Evolutionary conservation across 2,888 invertebrate species (phyloP).

Genomic region (Trissoscelio sp.): DNA sequence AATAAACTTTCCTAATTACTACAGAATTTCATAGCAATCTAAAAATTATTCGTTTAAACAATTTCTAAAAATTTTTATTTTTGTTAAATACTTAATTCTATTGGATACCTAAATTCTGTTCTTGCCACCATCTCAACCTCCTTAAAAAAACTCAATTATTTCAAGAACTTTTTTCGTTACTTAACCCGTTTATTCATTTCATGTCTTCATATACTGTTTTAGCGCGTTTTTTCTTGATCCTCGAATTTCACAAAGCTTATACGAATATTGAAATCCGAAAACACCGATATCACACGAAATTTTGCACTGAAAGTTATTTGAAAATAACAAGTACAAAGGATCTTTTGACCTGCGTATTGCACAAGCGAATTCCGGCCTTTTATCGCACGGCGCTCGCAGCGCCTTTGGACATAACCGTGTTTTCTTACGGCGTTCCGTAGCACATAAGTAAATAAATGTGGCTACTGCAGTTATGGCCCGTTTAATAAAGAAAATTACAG

Average conservation of each 20-base stretch:
- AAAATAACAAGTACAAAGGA: constrained; percentile 64
- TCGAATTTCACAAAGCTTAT: constrained; percentile 14
- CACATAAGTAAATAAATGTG: constrained; percentile 66
- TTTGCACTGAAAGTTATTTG: constrained; percentile 44
- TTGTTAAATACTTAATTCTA: no score
- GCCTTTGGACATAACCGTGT: constrained; percentile 53
- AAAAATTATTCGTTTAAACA: no score
- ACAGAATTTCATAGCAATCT: no score
- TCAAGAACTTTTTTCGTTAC: no score
- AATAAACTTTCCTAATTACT: no score
- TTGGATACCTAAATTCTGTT: no score
- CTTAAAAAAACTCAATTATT: no score
- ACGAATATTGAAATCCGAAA: constrained; percentile 18
- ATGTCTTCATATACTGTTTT: no score
- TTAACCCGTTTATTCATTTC: no score
- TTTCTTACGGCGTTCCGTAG: constrained; percentile 43
- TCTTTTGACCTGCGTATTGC: constrained; percentile 51
- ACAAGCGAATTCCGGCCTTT: constrained; percentile 61
- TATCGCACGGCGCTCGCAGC: constrained; percentile 48
- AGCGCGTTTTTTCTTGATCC: no score
- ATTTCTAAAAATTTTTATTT: no score
- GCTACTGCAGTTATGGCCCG: constrained; percentile 43
- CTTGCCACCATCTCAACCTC: no score
- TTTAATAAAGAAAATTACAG: constrained; percentile 59
- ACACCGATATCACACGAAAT: constrained; percentile 38